phyloP scores from a whole-genome alignment of 2,888 invertebrate genomes.

The Drosophila buzzatii region DNA sequence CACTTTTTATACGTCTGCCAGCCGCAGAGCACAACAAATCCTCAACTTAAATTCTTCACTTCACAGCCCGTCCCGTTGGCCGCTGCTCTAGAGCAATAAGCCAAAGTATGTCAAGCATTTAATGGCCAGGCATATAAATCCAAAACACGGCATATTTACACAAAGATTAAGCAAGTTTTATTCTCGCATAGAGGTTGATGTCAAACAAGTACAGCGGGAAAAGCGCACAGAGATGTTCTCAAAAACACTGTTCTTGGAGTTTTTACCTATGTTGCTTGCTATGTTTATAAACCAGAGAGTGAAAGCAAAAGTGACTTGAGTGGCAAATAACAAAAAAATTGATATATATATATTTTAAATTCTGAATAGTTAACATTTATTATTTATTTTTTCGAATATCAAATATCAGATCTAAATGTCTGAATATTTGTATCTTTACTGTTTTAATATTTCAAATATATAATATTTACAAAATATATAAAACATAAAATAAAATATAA shows the following conservation, averaged over 20 bases:
- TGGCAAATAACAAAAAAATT: no score
- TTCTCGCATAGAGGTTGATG: conserved; percentile 21
- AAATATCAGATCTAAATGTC: background rate
- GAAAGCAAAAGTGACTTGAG: no score
- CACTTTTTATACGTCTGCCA: conserved; percentile 58
- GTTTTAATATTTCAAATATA: no score
- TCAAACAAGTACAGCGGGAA: conserved; percentile 10
- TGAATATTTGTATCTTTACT: background rate
- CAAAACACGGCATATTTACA: conserved; percentile 31
- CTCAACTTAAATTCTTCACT: conserved; percentile 25
- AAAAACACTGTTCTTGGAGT: conserved; percentile 8
- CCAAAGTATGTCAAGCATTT: conserved; percentile 58
- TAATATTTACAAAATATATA: no score
- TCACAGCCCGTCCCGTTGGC: background rate
- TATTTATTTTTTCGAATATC: background rate
- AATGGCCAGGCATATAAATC: conserved; percentile 54
- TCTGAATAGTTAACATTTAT: no score
- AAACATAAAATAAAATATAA: no score
- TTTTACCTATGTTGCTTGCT: background rate
- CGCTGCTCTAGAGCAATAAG: conserved; percentile 33
- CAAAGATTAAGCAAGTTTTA: conserved; percentile 52
- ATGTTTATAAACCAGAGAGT: no score
- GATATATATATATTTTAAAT: no score
- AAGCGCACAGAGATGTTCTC: background rate
- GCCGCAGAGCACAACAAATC: conserved; percentile 29